Evolutionary conservation across 2,888 invertebrate species (phyloP).

Genomic region (Neoitamus cyanurus): DNA sequence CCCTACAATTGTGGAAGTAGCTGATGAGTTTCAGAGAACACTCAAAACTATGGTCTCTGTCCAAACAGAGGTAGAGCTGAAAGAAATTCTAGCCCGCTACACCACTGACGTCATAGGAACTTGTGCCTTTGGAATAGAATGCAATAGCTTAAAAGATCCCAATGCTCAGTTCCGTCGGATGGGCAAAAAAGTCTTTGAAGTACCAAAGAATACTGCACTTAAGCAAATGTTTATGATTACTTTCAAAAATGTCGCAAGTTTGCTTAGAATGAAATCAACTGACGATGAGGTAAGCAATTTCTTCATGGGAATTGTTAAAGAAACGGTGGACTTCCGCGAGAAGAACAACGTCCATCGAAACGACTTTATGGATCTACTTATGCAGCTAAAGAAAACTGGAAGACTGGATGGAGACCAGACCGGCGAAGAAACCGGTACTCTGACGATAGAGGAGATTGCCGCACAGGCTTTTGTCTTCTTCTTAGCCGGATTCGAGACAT

Average conservation of each 20-base stretch:
- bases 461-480: conserved; percentile 63
- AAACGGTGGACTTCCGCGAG: conserved; percentile 68
- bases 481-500: conserved; percentile 72
- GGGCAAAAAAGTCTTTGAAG: conserved; percentile 54
- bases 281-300: conserved; percentile 63
- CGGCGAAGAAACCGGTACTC: conserved; percentile 52
- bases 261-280: conserved; percentile 57
- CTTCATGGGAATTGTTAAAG: conserved; percentile 66
- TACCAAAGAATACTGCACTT: conserved; percentile 4
- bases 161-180: conserved; percentile 61
- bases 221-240: conserved; percentile 53
- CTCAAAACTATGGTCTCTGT: not conserved
- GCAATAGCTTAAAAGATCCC: conserved; percentile 64
- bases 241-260: conserved; percentile 57
- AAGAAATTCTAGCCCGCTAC: conserved; percentile 64
- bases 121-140: conserved; percentile 67
- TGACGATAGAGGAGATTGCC: conserved; percentile 60
- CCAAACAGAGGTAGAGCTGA: conserved; percentile 60
- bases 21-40: conserved; percentile 29
- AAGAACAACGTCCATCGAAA: conserved; percentile 67
- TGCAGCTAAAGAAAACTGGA: conserved; percentile 66
- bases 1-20: conserved; percentile 57
- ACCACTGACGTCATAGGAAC: conserved; percentile 68
- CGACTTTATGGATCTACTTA: conserved; percentile 71
- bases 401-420: conserved; percentile 28